Evolutionary conservation across 2,113 vertebrate species (phyloP).

Genomic region (Oenanthe oenanthe): DNA sequence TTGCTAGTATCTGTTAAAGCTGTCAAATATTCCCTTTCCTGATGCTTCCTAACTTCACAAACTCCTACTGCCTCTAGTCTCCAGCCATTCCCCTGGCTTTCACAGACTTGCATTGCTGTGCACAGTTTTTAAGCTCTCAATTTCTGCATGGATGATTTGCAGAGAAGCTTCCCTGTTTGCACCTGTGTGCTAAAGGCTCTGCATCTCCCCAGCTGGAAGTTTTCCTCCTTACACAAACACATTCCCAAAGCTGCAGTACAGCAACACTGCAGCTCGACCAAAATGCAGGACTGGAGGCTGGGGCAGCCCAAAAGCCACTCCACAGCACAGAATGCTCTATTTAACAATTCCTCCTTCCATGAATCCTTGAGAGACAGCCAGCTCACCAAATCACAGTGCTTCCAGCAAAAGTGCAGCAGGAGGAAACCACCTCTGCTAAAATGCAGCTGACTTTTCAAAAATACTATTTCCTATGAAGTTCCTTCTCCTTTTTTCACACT

Average conservation of each 20-base stretch:
- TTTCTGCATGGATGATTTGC: not conserved
- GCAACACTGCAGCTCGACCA: not conserved
- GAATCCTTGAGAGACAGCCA: not conserved
- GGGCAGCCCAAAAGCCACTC: not conserved
- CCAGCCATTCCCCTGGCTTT: not conserved
- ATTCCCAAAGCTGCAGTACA: not conserved
- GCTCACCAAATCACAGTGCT: not conserved
- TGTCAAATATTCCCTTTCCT: not conserved
- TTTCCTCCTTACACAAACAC: not conserved
- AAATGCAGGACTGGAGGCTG: not conserved
- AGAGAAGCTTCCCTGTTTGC: not conserved
- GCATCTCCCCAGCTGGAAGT: not conserved
- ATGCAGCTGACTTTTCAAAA: not conserved
- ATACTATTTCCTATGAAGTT: constrained; percentile 9
- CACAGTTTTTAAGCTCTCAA: not conserved
- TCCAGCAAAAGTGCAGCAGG: not conserved
- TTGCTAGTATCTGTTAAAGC: not conserved
- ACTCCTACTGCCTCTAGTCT: not conserved
- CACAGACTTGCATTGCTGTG: not conserved
- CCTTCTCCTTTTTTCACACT: not conserved
- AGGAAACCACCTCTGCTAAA: not conserved
- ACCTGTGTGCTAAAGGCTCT: not conserved
- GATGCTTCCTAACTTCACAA: not conserved
- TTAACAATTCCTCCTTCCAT: not conserved
- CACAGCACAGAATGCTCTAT: not conserved